These are phyloP conservation scores for Melanogrammus aeglefinus DNA, from an alignment of 2,797 vertebrate genomes.

Conservation along the genomic window DNA sequence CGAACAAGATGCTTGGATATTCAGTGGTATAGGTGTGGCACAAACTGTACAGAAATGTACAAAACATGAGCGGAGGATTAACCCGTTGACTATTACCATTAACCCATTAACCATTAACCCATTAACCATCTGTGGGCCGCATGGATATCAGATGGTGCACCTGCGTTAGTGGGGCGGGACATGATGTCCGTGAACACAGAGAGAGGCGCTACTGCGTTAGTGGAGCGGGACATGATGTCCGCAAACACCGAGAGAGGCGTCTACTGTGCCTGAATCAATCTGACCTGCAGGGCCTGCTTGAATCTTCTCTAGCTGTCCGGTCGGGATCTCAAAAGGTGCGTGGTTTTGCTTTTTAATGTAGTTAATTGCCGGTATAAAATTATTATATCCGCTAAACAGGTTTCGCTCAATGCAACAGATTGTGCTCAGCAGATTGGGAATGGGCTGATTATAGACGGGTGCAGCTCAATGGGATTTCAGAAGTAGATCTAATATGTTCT, in stretches of 20 bases:
- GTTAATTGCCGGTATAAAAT: neutral
- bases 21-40: constrained; percentile 55
- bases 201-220: constrained; percentile 41
- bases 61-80: constrained; percentile 45
- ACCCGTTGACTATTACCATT: constrained; percentile 33
- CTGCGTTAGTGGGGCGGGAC: constrained; percentile 40
- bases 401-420: neutral
- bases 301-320: no score
- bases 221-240: constrained; percentile 61
- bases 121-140: no score
- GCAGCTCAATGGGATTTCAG: neutral
- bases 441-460: constrained; percentile 12
- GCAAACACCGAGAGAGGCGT: constrained; percentile 56
- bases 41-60: neutral
- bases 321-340: neutral
- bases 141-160: no score
- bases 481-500: neutral
- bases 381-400: neutral
- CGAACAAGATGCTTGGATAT: neutral
- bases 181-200: constrained; percentile 50
- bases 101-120: no score
- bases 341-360: neutral
- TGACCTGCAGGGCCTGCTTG: neutral
- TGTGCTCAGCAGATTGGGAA: neutral
- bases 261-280: constrained; percentile 48